These are phyloP conservation scores for Carettochelys insculpta DNA, from an alignment of 2,113 vertebrate genomes.

Conservation along the genomic window DNA sequence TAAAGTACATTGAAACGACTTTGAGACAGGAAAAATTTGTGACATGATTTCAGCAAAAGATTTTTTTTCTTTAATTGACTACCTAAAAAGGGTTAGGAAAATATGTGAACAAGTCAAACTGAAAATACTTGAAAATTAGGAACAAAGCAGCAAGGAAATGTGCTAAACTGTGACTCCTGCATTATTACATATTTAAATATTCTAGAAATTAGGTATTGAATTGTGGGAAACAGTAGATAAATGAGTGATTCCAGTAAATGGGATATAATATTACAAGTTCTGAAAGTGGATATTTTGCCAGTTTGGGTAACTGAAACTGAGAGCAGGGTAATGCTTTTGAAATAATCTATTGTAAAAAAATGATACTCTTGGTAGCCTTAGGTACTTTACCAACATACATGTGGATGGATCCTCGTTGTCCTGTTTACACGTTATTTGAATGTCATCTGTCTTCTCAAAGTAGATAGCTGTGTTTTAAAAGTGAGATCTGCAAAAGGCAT, in stretches of 20 bases:
- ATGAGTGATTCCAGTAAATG: conserved; percentile 9
- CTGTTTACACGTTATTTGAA: neutral
- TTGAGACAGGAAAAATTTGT: neutral
- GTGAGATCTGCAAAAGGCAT: neutral
- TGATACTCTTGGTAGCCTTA: neutral
- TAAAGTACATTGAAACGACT: neutral
- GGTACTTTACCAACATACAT: too few relatives aligned
- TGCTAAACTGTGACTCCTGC: conserved; percentile 39
- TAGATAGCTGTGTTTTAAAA: neutral
- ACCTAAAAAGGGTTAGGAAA: conserved; percentile 25
- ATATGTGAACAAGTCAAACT: conserved; percentile 13
- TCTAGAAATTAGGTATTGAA: conserved; percentile 53
- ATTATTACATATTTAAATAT: conserved; percentile 65
- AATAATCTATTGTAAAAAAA: neutral
- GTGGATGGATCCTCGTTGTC: neutral
- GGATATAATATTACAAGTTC: neutral
- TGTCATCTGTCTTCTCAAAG: neutral
- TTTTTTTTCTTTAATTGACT: neutral
- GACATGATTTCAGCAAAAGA: neutral
- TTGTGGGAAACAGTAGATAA: conserved; percentile 10
- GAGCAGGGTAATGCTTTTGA: neutral
- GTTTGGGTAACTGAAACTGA: neutral
- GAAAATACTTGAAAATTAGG: conserved; percentile 61
- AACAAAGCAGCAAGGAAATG: conserved; percentile 57
- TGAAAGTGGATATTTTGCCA: conserved; percentile 3